Base-by-base conservation (phyloP, 2,797 vertebrate genomes). In the Rousettus madagascariensis region DNA sequence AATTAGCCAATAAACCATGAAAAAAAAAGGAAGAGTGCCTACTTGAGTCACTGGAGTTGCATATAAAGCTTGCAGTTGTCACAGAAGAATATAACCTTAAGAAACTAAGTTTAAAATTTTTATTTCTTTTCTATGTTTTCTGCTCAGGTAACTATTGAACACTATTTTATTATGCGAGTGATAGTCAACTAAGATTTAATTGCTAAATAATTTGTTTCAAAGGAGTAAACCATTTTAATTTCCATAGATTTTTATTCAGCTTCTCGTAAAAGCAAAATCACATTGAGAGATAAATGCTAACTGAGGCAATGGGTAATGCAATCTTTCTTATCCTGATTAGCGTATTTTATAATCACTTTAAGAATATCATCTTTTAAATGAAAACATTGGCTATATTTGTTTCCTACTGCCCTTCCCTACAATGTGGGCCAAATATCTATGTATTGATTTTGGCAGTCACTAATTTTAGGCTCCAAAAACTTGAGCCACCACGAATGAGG, bases 1-100 rank as follows among this genome's bases (percentile, higher is more conserved):
- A 99, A 99, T 99, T 99, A 98, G 97, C 98, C 98, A 98, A 98
- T 98, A 98, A 98, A 98, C 98, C 97, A 98, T 66, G 2, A 3
- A 94, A 83, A 77, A 96, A 11, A 88, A 91, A 36, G 15, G 6
- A 57, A 24, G 49, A 19, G 85, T 69, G 85, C 66, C 97, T 84
- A 96, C 92, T 93, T 97, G 92, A 98, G 95, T 97, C 96, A 94
- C 49, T 96, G 4, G 8, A 86, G 86, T 96, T 92, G 91, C 68
- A 65, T 30, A 8, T 63, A 26, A 94, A 91, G 88, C 95, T 16
- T 88, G 59, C 43, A 87, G 79, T 75, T 53, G 95, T 72, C 86
- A 88, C 41, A 97, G 83, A 96, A 96, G 78, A 93, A 86, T 86
- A 96, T 86, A 96, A 96, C 79, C 86, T 91, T 87, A 94, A 96